phyloP scores from a whole-genome alignment of 1,140 invertebrate genomes.

The Protaetia brevitarsis region DNA sequence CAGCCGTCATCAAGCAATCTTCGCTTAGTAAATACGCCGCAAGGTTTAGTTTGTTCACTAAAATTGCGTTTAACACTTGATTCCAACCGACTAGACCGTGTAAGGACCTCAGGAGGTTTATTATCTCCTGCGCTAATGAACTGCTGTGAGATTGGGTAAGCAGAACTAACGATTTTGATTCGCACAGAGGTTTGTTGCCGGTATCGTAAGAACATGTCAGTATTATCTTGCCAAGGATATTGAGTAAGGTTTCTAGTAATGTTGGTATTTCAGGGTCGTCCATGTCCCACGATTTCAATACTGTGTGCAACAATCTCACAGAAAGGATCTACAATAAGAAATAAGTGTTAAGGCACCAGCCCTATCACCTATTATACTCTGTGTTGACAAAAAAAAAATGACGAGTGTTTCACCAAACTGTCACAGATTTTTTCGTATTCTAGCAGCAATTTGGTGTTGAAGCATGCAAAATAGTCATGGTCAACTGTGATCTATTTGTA shows the following conservation, averaged over 20 bases:
- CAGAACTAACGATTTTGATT: constrained; percentile 60
- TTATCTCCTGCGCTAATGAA: constrained; percentile 76
- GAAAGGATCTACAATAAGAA: constrained; percentile 65
- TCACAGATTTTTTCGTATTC: too few species aligned
- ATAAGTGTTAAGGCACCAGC: too few species aligned
- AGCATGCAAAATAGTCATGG: too few species aligned
- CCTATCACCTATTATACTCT: too few species aligned
- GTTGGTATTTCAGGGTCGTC: constrained; percentile 53
- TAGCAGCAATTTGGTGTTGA: too few species aligned
- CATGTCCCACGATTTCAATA: constrained; percentile 67
- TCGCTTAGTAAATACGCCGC: constrained; percentile 64
- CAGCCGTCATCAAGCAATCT: constrained; percentile 52
- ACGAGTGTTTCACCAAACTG: too few species aligned
- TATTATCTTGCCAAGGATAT: constrained; percentile 66
- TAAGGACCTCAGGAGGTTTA: constrained; percentile 65
- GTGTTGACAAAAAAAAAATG: too few species aligned
- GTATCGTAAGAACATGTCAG: constrained; percentile 64
- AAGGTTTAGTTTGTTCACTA: constrained; percentile 64
- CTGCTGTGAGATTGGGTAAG: constrained; percentile 79
- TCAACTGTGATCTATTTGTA: too few species aligned
- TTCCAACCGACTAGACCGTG: constrained; percentile 73
- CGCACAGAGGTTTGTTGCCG: constrained; percentile 50
- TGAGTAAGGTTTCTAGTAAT: constrained; percentile 66
- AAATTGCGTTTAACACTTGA: constrained; percentile 63
- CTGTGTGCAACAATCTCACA: constrained; percentile 64